phyloP scores from a whole-genome alignment of 23 tunicate genomes.

The Halocynthia aurantium region DNA sequence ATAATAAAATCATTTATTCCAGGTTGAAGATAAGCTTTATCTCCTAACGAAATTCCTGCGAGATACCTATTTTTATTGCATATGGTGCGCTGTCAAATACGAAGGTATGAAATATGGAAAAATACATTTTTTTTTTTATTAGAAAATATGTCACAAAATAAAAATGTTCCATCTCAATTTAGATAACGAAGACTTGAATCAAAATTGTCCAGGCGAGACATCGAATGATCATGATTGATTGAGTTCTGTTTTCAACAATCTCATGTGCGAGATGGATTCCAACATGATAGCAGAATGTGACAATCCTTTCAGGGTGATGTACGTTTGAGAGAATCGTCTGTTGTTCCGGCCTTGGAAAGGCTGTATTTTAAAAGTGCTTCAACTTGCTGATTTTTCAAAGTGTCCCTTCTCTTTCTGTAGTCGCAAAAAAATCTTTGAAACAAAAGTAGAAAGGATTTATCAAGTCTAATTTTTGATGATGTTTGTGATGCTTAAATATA shows the following conservation, averaged over 20 bases:
- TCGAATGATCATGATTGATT: constrained; percentile 46
- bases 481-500: too few species aligned
- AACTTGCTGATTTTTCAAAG: constrained; percentile 13
- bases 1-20: background rate
- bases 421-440: constrained; percentile 9
- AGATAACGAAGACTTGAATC: constrained; percentile 35
- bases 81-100: constrained; percentile 83
- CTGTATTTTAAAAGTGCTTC: constrained; percentile 10
- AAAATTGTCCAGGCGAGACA: constrained; percentile 82
- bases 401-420: constrained; percentile 13
- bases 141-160: background rate
- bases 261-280: too few species aligned
- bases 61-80: constrained; percentile 65
- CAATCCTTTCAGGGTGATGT: too few species aligned
- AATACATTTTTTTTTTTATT: too few species aligned
- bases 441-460: background rate
- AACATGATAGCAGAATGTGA: too few species aligned
- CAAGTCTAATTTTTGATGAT: too few species aligned
- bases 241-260: background rate
- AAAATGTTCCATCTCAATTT: background rate
- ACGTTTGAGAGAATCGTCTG: background rate
- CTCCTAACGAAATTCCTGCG: constrained; percentile 59
- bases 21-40: constrained; percentile 46
- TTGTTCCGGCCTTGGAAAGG: constrained; percentile 10
- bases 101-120: constrained; percentile 10